A percentile compares a stretch with the other conserved stretches of the same genome.
phyloP scores from a whole-genome alignment of 23 tunicate species.

The Phallusia fumigata region DNA sequence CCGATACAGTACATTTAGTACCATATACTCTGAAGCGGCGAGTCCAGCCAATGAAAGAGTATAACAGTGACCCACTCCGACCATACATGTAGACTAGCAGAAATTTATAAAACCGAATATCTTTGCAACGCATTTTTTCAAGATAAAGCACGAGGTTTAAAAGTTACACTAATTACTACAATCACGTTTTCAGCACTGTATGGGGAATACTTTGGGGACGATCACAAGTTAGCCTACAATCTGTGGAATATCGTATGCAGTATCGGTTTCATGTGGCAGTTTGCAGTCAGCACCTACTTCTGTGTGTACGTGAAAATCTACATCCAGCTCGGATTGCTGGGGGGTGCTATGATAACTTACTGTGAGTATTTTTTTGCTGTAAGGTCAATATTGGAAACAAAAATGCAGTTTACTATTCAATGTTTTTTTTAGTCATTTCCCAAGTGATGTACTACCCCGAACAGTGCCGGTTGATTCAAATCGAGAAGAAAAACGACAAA shows the following conservation, averaged over 20 bases:
- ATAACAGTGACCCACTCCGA: too few species aligned
- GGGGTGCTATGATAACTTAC: neutral
- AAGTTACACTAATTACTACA: too few species aligned
- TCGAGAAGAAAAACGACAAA: neutral
- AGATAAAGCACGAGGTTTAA: too few species aligned
- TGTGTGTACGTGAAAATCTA: neutral
- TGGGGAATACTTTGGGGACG: neutral
- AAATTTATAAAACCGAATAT: too few species aligned
- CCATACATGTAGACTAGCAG: too few species aligned
- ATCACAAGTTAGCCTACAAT: neutral
- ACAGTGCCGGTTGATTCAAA: neutral
- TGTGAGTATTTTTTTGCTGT: neutral
- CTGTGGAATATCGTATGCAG: neutral
- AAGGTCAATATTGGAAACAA: too few species aligned
- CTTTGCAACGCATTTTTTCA: too few species aligned
- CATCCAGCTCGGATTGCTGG: neutral
- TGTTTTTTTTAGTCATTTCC: neutral
- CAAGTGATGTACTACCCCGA: neutral
- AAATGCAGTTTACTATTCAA: too few species aligned
- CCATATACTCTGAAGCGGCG: too few species aligned
- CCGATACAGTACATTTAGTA: too few species aligned
- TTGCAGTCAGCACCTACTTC: neutral
- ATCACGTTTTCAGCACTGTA: too few species aligned
- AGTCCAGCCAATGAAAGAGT: too few species aligned
- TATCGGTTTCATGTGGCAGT: constrained; percentile 2